Evolutionary conservation across 1,140 invertebrate species (phyloP), one percentile per base, ranked within the genome.

Genomic region (Apis mellifera): DNA sequence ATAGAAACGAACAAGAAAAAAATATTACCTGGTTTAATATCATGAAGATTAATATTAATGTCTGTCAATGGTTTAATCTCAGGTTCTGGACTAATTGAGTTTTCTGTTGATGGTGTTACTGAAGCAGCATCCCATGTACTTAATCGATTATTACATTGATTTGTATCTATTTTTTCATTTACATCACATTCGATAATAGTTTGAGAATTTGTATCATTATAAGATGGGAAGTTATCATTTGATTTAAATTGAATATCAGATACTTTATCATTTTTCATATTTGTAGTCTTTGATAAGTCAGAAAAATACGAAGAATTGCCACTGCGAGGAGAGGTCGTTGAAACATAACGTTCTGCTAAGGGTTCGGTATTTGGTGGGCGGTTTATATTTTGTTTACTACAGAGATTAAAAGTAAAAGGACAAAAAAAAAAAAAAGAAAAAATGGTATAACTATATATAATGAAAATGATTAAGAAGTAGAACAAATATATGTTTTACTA

Each of bases 1-100:
- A 84, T 19, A 59, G 21, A 55, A 15, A 59, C 9, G 23, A 60
- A 75, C 32, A n/a, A 55, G 55, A 23, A 48, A 62, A 21, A n/a
- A 81, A 21, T 32, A 50, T n/a, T 85, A 91, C 97, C 96, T 72
- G 97, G 97, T 90, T 96, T 96, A 62, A 98, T 96, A 79, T 95
- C 95, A 90, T 97, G 95, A 86, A 98, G 93, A 17, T 96, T 95
- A 78, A 98, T 95, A 92, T 95, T 95, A 68, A 98, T 95, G 92
- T 98, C 97, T 26, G 95, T 95, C 57, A 98, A 93, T 32, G 95
- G 92, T 92, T 94, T 93, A 92, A 95, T 90, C 89, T 94, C 86
- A 82, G 77, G 66, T 71, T 90, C 85, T 60, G 48, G 73, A 82
- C 72, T 32, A 68, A 82, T 13, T 55, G 80, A 23, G 2, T 82